Percentiles rank a stretch among this genome's conserved stretches.
Evolutionary conservation across 2,113 vertebrate species (phyloP).

Genomic region (Ptilorrhoa leucosticta): DNA sequence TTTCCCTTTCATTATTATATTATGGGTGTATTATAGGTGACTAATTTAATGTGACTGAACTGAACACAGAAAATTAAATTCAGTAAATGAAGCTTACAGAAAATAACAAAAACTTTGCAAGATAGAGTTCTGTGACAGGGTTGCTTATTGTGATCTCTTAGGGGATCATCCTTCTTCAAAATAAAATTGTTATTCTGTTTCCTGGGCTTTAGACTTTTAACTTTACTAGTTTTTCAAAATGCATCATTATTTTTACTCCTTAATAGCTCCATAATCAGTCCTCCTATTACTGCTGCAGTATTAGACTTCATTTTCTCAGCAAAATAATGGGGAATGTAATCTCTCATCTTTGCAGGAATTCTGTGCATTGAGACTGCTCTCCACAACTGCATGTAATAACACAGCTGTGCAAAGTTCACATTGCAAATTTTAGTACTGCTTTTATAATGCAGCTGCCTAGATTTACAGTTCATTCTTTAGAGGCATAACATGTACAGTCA

Average conservation of each 20-base stretch:
- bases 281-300: not conserved
- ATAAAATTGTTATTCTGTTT: not conserved
- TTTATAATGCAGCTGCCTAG: not conserved
- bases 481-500: not conserved
- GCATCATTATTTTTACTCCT: not conserved
- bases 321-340: not conserved
- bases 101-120: not conserved
- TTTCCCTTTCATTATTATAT: not conserved
- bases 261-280: not conserved
- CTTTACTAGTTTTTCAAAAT: not conserved
- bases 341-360: not conserved
- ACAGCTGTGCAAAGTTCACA: not conserved
- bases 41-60: not conserved
- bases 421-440: not conserved
- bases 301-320: not conserved
- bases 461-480: not conserved
- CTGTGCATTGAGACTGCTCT: not conserved
- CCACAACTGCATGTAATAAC: not conserved
- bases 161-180: not conserved
- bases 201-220: not conserved
- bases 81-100: not conserved
- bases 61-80: not conserved
- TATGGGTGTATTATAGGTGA: not conserved
- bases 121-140: not conserved
- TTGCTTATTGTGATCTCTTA: not conserved